phyloP scores from a whole-genome alignment of 2,888 invertebrate genomes.

The Cosmia pyralina region DNA sequence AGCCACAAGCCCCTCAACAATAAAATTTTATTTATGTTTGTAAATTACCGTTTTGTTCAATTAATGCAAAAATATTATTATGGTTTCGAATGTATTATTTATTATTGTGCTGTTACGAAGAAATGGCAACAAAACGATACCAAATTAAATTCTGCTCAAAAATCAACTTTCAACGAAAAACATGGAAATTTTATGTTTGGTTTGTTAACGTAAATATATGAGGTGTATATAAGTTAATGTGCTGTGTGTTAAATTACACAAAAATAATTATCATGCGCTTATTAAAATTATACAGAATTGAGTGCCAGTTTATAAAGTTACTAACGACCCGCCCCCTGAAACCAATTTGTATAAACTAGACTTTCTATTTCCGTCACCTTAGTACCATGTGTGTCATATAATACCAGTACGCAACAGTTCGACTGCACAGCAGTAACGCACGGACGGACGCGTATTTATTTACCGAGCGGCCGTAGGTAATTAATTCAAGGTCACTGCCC shows the following conservation, averaged over 20 bases:
- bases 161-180: background rate
- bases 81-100: background rate
- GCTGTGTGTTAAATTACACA: background rate
- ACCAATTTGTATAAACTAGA: too few species aligned
- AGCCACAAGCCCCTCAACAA: background rate
- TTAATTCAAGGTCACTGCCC: too few species aligned
- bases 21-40: background rate
- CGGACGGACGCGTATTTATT: too few species aligned
- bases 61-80: background rate
- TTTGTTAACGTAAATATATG: background rate
- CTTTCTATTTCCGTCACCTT: too few species aligned
- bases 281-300: too few species aligned
- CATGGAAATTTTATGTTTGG: background rate
- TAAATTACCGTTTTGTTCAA: background rate
- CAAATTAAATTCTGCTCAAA: background rate
- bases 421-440: too few species aligned
- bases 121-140: background rate
- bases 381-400: too few species aligned
- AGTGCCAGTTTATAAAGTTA: too few species aligned
- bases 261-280: background rate
- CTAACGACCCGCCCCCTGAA: too few species aligned
- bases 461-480: too few species aligned
- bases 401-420: too few species aligned
- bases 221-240: background rate
- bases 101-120: background rate